A percentile compares a stretch with the other conserved stretches of the same genome.
These are phyloP conservation scores for Harpegnathos saltator DNA, from an alignment of 1,140 invertebrate species.

Conservation along the genomic window DNA sequence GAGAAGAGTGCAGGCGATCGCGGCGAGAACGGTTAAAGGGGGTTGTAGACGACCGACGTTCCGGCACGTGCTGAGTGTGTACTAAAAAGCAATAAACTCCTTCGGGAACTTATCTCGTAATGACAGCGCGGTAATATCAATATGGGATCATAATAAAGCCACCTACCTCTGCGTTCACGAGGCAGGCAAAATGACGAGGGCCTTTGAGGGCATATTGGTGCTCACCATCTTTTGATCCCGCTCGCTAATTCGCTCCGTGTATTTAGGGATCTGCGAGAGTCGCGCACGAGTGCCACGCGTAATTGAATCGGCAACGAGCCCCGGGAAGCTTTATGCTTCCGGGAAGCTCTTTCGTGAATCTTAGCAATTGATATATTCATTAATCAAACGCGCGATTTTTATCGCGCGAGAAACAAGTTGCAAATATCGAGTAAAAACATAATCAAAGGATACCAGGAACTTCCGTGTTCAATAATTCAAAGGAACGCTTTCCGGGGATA, in stretches of 20 bases:
- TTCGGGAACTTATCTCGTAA: slow-evolving; percentile 73
- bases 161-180: slow-evolving; percentile 46
- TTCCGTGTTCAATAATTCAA: no score
- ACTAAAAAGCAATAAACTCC: slow-evolving; percentile 84
- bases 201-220: slow-evolving; percentile 48
- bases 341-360: slow-evolving; percentile 9
- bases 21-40: slow-evolving; percentile 47
- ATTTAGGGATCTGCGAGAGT: slow-evolving; percentile 45
- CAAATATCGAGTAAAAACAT: no score
- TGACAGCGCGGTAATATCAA: slow-evolving; percentile 79
- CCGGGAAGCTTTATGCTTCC: slow-evolving; percentile 24
- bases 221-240: slow-evolving; percentile 55
- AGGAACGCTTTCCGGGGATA: no score
- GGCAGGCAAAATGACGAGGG: slow-evolving; percentile 38
- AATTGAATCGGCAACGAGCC: slow-evolving; percentile 43
- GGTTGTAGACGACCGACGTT: slow-evolving; percentile 51
- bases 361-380: slow-evolving; percentile 5
- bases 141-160: slow-evolving; percentile 82
- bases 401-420: no score
- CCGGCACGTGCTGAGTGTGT: slow-evolving; percentile 80
- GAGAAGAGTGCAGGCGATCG: slow-evolving; percentile 39
- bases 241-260: slow-evolving; percentile 54
- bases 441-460: no score
- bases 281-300: slow-evolving; percentile 8
- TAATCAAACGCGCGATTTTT: no score